These are phyloP conservation scores for Villa cingulata DNA, from an alignment of 2,888 invertebrate species.

Conservation along the genomic window DNA sequence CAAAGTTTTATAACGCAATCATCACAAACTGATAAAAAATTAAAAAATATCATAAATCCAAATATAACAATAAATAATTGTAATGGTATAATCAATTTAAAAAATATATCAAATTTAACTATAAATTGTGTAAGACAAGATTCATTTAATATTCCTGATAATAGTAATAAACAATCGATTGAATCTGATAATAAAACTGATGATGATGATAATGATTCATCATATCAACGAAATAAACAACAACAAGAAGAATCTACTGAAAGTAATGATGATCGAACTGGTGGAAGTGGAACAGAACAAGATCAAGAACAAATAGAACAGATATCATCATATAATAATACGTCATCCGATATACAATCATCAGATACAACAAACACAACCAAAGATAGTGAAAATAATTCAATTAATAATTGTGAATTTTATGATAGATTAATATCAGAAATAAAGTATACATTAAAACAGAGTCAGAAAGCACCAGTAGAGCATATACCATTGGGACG, in stretches of 20 bases:
- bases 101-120: conserved; percentile 33
- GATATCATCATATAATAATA: neutral
- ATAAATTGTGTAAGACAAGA: conserved; percentile 32
- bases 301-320: too few species aligned
- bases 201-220: too few species aligned
- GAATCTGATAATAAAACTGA: neutral
- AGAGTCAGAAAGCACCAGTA: conserved; percentile 5
- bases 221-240: too few species aligned
- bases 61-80: conserved; percentile 36
- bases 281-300: too few species aligned
- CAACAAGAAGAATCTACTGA: too few species aligned
- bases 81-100: conserved; percentile 33
- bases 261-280: too few species aligned
- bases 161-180: neutral
- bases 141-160: conserved; percentile 3
- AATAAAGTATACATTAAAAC: conserved; percentile 30
- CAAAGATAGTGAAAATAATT: conserved; percentile 21
- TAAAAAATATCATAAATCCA: conserved; percentile 21
- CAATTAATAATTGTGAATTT: conserved; percentile 31
- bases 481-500: conserved; percentile 5
- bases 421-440: conserved; percentile 33
- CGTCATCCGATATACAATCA: neutral
- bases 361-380: neutral
- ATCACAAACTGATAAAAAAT: conserved; percentile 13
- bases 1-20: conserved; percentile 4